Base-by-base conservation (phyloP, 2,888 invertebrate species). In the Celastrina argiolus region DNA sequence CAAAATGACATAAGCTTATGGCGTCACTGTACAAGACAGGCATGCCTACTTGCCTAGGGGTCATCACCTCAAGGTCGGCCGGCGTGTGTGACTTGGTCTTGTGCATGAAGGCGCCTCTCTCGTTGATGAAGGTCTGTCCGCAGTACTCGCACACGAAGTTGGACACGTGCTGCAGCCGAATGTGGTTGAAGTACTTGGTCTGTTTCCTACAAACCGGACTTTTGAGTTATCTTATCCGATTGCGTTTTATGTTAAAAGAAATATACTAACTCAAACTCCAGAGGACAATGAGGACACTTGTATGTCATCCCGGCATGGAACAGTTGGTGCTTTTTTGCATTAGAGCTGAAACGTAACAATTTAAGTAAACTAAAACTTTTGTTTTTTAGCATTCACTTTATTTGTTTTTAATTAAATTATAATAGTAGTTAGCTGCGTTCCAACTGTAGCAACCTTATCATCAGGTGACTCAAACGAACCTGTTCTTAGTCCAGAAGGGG, bases 131-230 rank as follows among this genome's bases (percentile, higher is more conserved):
- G 0, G 87, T 84, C 36, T 84, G 88, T 0, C 90, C 90, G 63
- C 90, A 90, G 7, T 88, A 72, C 2, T 81, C 82, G 64, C 90
- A 90, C 1, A 90, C 88, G 69, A 86, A 88, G 69, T 88, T 87
- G 0, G 88, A 88, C 0, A 86, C 85, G 34, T 90, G 90, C 65
- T 89, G 89, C n/a, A 88, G 88, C 0, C 90, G 78, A 0, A 90
- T 81, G 41, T 90, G 90, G 0, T 88, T 88, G 88, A 90, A 88
- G 73, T 90, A 90, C 0, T 89, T 88, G 0, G 89, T 88, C 71
- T 88, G 84, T 63, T 88, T 88, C 26, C 88, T 88, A 79, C 0
- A 70, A 75, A 36, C 12, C 12, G 18, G 26, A 22, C 16, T n/a
- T n/a, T n/a, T n/a, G n/a, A n/a, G 6, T 18, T 51, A 22, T 56